Conservation (phyloP, 2,113 vertebrate genomes). For the Corythaixoides concolor region DNA sequence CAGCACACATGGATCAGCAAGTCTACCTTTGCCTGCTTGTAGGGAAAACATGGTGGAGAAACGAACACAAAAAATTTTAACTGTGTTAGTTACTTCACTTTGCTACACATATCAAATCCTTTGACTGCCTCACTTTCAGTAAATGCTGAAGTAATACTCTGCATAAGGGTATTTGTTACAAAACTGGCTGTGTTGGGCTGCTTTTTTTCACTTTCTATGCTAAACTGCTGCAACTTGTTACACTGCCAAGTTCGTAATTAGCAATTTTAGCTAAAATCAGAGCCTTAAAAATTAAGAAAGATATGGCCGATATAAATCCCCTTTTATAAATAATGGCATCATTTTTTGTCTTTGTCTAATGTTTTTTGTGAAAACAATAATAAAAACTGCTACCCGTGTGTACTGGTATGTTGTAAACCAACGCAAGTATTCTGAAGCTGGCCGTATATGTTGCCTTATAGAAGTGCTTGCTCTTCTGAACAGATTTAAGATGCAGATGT, state of each 20-base stretch:
- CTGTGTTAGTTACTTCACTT: neutral
- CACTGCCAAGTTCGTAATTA: too few relatives aligned
- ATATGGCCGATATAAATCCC: neutral
- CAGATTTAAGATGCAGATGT: neutral
- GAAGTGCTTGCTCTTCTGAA: neutral
- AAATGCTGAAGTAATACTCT: neutral
- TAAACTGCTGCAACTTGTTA: neutral
- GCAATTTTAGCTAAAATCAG: neutral
- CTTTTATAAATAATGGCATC: neutral
- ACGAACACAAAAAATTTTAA: neutral
- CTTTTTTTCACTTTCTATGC: neutral
- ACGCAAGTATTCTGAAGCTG: neutral
- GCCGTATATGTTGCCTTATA: fast-evolving
- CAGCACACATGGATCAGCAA: fast-evolving
- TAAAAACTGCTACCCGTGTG: neutral
- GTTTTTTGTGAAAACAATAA: neutral
- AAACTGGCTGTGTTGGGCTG: neutral
- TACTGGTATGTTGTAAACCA: neutral
- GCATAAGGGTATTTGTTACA: neutral
- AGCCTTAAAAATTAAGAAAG: neutral
- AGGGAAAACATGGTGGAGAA: neutral
- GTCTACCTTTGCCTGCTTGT: neutral
- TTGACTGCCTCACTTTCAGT: neutral
- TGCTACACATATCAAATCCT: neutral
- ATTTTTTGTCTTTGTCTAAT: neutral